These are phyloP conservation scores for Lontra canadensis DNA, from an alignment of 2,113 vertebrate genomes.

Conservation along the genomic window DNA sequence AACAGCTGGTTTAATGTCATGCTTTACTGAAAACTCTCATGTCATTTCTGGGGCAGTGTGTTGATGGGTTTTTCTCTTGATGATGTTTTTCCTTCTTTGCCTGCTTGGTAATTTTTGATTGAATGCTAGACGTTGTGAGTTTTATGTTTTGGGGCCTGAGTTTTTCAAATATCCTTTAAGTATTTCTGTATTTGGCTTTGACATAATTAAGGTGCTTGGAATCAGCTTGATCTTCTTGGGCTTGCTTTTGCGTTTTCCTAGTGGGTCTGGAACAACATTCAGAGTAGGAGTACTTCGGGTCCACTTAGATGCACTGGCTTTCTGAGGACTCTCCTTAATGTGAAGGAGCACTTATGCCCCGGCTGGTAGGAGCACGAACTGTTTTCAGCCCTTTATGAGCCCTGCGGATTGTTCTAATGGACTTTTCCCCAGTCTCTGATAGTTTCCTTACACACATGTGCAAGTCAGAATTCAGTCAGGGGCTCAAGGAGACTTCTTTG, in stretches of 20 bases:
- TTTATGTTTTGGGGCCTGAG: neutral
- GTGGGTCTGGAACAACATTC: neutral
- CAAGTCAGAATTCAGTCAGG: neutral
- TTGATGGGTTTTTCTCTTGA: slow-evolving; percentile 6
- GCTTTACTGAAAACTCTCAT: neutral
- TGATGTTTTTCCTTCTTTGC: neutral
- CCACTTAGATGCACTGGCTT: neutral
- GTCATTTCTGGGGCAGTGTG: slow-evolving; percentile 12
- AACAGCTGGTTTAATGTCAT: neutral
- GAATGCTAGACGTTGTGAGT: neutral
- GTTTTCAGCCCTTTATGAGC: neutral
- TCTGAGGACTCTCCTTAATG: neutral
- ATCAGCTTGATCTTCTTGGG: neutral
- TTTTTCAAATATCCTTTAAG: neutral
- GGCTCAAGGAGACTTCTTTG: neutral
- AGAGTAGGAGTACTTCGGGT: neutral
- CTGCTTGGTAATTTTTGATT: neutral
- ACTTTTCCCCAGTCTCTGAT: neutral
- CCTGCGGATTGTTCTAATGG: neutral
- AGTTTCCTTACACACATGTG: neutral
- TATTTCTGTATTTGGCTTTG: slow-evolving; percentile 26
- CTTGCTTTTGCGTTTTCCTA: neutral
- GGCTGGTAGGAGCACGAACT: neutral
- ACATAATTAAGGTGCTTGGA: neutral
- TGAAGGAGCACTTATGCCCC: neutral